These are phyloP conservation scores for Brienomyrus longianalis DNA, from an alignment of 2,113 vertebrate species.

Conservation along the genomic window DNA sequence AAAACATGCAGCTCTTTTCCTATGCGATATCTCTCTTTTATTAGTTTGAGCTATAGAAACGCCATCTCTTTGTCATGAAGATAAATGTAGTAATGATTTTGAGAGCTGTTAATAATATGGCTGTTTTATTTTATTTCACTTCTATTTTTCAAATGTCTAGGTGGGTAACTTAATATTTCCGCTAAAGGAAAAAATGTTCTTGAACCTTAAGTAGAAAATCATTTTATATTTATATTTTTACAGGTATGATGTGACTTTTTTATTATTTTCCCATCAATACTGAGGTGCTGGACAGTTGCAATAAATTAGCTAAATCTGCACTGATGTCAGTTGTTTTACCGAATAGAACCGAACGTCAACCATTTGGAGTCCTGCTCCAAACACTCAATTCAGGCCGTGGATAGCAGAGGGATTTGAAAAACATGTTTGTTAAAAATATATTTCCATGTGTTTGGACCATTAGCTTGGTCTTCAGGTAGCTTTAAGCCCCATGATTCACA, in stretches of 20 bases:
- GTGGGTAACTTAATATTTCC: background rate
- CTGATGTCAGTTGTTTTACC: background rate
- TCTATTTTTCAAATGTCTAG: background rate
- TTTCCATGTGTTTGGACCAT: background rate
- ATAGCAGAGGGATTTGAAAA: background rate
- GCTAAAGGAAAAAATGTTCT: background rate
- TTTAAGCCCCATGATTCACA: background rate
- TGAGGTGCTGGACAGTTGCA: background rate
- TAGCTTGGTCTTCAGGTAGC: background rate
- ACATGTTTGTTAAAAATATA: background rate
- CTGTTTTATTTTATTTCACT: background rate
- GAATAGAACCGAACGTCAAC: background rate
- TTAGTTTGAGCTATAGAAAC: background rate
- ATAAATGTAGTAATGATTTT: background rate
- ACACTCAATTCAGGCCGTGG: background rate
- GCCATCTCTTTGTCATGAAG: background rate
- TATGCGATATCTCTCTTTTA: constrained; percentile 1
- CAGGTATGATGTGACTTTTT: background rate
- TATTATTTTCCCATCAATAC: background rate
- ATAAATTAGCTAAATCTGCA: constrained; percentile 4
- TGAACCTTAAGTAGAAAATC: background rate
- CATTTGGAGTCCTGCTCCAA: background rate
- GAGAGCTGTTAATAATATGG: background rate
- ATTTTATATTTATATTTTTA: constrained; percentile 3
- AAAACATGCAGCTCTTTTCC: background rate